Conservation (phyloP, 2,113 vertebrate genomes). For the Synchiropus splendidus region DNA sequence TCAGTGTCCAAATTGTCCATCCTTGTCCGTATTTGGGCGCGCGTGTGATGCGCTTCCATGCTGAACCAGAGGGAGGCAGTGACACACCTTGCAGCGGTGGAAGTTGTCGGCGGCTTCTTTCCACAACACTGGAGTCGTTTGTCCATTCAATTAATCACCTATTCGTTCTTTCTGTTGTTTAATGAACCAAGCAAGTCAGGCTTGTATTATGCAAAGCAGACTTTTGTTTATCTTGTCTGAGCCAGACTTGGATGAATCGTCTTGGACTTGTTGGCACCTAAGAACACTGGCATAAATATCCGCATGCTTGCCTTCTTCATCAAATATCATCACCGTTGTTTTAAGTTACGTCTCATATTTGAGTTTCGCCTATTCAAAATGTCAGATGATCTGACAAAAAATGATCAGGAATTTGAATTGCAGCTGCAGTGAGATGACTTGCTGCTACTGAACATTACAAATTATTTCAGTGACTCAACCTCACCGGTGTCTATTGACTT, state of each 20-base stretch:
- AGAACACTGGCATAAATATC: too few relatives aligned
- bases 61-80: slow-evolving; percentile 62
- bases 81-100: slow-evolving; percentile 40
- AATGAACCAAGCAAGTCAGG: slow-evolving; percentile 39
- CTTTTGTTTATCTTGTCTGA: slow-evolving; percentile 21
- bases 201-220: slow-evolving; percentile 37
- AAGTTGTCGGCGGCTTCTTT: slow-evolving; percentile 9
- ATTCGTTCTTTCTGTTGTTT: slow-evolving; percentile 32
- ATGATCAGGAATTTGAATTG: too few relatives aligned
- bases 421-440: too few relatives aligned
- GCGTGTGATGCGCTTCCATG: slow-evolving; percentile 32
- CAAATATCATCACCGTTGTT: slow-evolving; percentile 15
- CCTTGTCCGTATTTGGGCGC: too few relatives aligned
- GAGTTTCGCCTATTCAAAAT: too few relatives aligned
- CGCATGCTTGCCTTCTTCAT: slow-evolving; percentile 1
- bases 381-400: too few relatives aligned
- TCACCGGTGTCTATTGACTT: too few relatives aligned
- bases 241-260: slow-evolving; percentile 8
- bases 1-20: slow-evolving; percentile 1
- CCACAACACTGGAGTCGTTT: slow-evolving; percentile 18
- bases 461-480: too few relatives aligned
- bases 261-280: neutral
- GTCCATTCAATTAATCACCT: slow-evolving; percentile 45
- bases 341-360: too few relatives aligned
- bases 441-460: too few relatives aligned